phyloP scores from a whole-genome alignment of 1,140 invertebrate genomes.

The Drosophila pandora region DNA sequence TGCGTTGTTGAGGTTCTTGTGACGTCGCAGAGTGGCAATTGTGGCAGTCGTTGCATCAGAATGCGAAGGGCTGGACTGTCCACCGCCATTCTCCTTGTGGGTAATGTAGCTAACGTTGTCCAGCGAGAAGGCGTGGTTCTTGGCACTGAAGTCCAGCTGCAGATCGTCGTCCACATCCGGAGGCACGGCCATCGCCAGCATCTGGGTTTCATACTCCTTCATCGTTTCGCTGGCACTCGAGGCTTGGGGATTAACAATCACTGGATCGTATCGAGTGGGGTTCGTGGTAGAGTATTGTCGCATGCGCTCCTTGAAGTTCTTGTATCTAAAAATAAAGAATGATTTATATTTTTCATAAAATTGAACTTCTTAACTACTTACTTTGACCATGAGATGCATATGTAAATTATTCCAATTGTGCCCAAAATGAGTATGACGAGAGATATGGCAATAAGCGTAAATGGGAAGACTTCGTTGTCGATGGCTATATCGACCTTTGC shows the following conservation, averaged over 20 bases:
- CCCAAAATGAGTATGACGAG: constrained; percentile 94
- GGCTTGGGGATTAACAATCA: constrained; percentile 87
- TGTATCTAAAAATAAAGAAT: constrained; percentile 86
- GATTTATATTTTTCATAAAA: not conserved
- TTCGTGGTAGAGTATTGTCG: constrained; percentile 88
- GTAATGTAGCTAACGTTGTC: constrained; percentile 94
- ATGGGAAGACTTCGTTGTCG: constrained; percentile 90
- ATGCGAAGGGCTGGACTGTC: constrained; percentile 91
- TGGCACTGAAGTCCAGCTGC: constrained; percentile 93
- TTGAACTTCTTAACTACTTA: constrained; percentile 82
- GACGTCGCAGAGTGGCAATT: constrained; percentile 86
- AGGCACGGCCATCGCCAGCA: constrained; percentile 94
- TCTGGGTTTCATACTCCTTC: constrained; percentile 94
- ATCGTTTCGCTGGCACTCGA: constrained; percentile 84
- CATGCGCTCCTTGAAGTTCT: constrained; percentile 91
- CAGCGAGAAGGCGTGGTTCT: constrained; percentile 93
- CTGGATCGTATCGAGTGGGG: constrained; percentile 89
- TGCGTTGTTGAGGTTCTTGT: constrained; percentile 83
- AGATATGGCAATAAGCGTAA: constrained; percentile 93
- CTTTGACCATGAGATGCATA: constrained; percentile 96
- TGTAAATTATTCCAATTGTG: constrained; percentile 93
- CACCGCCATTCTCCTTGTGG: constrained; percentile 89
- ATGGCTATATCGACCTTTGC: constrained; percentile 86
- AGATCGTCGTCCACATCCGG: constrained; percentile 92
- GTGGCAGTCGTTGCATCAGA: constrained; percentile 91